Base-by-base conservation (phyloP, 2,113 vertebrate species). In the Phyllostomus hastatus region DNA sequence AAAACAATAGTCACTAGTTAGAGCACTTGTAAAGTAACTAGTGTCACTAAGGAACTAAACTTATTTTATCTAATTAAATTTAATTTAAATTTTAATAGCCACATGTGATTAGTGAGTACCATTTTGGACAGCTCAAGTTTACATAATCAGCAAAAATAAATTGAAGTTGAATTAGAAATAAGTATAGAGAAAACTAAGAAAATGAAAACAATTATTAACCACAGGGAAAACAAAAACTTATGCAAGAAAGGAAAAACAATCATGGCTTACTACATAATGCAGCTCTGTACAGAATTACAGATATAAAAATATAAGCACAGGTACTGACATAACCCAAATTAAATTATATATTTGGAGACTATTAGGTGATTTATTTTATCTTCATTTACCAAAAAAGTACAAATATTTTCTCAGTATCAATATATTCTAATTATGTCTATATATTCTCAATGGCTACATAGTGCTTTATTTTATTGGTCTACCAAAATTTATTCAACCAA, bases 181-280 rank as follows among this genome's bases (percentile, higher is more conserved):
- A 83, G 19, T 64, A 52, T 72, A 87, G 41, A 87, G 83, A 81
- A 94, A 88, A 76, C 15, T 73, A 70, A 94, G 72, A 52, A 91
- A 70, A 83, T 70, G 83, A 96, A 92, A 86, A 82, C n/a, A 91
- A 76, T 70, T 88, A 78, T 64, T 92, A 84, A 78, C 19, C 78
- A 20, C 28, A 79, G 52, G 38, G 61, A 59, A 88, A 94, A 83
- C n/a, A 94, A 91, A 91, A 84, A 84, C 26, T 54, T 84, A 61
- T 10, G 22, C 33, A 66, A 96, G 78, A 88, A 87, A 75, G 81
- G 59, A 81, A 96, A 91, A 78, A 70, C 35, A 95, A 61, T 61
- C 31, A 46, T 78, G 70, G 38, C 35, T 91, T 91, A 72, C 70
- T 48, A 33, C 1, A 72, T 64, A 54, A 92, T 19, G 61, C 22